Base-by-base conservation (phyloP, 2,113 vertebrate genomes). In the Phocoena sinus region DNA sequence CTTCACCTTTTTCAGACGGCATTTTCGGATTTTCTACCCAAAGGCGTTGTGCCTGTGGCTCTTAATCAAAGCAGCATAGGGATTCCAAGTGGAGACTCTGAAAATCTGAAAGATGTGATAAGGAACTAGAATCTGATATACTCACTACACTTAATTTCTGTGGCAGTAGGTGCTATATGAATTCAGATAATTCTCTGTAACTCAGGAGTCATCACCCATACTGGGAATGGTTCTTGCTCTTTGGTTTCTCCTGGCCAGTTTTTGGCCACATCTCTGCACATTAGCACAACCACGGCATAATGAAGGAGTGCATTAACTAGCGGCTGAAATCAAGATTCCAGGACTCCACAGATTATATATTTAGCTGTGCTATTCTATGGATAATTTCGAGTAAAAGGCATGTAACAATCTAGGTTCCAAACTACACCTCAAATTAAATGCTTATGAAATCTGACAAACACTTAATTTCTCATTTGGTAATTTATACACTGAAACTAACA, bases 121-220 rank as follows among this genome's bases (percentile, higher is more conserved):
- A 79, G 33, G 63, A 94, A 94, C 80, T 62, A 70, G 82, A 94
- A 73, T 82, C 73, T 94, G 80, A 95, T 68, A 82, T 38, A 95
- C 58, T 96, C n/a, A 21, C 38, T 91, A 67, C 18, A 62, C n/a
- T 84, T 96, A 67, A 97, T 97, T 96, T 94, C 74, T 94, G n/a
- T 67, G 65, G 47, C 28, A 95, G 53, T 76, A 88, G 31, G 63
- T 96, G 26, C 60, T 84, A 28, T 56, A 83, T 84, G 70, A 96
- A 62, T 89, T 65, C 74, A 92, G 63, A 92, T 44, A 79, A 80
- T 85, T 91, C 71, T 87, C 70, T 88, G 9, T 58, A 65, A 95
- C 56, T 95, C 70, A 71, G 80, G 70, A 81, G 63, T 63, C 80
- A 92, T 92, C 82, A 82, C 21, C 53, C 47, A 94, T n/a, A 71